Evolutionary conservation across 2,888 invertebrate genomes (phyloP).

Genomic region (Lathronympha strigana): DNA sequence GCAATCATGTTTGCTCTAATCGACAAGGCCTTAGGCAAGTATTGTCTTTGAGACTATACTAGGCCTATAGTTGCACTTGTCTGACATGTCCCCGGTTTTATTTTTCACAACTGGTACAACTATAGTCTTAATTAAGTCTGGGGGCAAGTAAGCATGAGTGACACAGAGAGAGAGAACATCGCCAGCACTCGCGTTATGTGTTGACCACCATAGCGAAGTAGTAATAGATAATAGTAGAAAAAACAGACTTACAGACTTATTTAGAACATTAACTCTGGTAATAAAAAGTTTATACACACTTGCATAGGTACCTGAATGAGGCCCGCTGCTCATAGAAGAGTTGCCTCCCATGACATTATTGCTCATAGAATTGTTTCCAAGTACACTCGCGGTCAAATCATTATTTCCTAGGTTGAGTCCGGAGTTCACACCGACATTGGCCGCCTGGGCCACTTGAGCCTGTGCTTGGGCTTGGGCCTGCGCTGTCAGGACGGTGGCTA

Average conservation of each 20-base stretch:
- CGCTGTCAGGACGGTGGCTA: slow-evolving; percentile 51
- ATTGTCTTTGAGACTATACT: too few species aligned
- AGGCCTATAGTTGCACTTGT: too few species aligned
- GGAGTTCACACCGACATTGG: slow-evolving; percentile 56
- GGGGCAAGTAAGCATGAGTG: too few species aligned
- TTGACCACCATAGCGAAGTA: too few species aligned
- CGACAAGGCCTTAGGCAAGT: too few species aligned
- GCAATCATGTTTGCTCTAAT: too few species aligned
- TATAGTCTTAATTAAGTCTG: too few species aligned
- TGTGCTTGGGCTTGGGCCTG: slow-evolving; percentile 55
- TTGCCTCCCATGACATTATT: slow-evolving; percentile 63
- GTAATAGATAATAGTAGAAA: too few species aligned
- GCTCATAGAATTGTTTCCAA: slow-evolving; percentile 55
- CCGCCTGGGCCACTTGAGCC: slow-evolving; percentile 48
- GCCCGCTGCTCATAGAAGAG: slow-evolving; percentile 66
- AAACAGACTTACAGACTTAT: not conserved
- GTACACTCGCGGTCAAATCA: slow-evolving; percentile 57
- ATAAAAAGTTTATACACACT: not conserved
- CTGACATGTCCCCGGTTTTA: too few species aligned
- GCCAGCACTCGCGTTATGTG: too few species aligned
- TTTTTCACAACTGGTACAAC: too few species aligned
- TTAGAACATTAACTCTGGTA: not conserved
- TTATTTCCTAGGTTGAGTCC: slow-evolving; percentile 59
- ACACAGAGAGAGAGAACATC: too few species aligned
- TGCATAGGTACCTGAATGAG: slow-evolving; percentile 64